Conservation (phyloP, 1,140 invertebrate genomes). For the Scaptodrosophila lebanonensis region DNA sequence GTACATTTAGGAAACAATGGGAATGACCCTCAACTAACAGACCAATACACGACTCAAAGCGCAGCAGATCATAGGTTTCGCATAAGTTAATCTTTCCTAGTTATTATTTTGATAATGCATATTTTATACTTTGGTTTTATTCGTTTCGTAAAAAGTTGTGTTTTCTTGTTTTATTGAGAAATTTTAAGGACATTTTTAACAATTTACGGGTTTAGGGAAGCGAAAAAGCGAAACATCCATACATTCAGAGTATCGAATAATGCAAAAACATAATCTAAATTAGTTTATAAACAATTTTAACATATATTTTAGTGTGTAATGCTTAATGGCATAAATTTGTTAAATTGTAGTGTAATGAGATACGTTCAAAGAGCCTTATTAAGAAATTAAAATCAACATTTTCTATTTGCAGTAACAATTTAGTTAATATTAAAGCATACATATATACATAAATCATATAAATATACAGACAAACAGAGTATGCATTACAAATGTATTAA, state of each 20-base stretch:
- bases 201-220: too few relatives aligned
- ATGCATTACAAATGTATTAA: slow-evolving; percentile 67
- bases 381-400: slow-evolving; percentile 63
- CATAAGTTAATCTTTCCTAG: too few relatives aligned
- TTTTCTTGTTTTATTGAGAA: slow-evolving; percentile 28
- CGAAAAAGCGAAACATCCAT: too few relatives aligned
- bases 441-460: too few relatives aligned
- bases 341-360: slow-evolving; percentile 40
- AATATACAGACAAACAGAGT: too few relatives aligned
- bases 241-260: slow-evolving; percentile 53
- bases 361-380: slow-evolving; percentile 57
- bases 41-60: slow-evolving; percentile 31
- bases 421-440: slow-evolving; percentile 60
- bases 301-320: too few relatives aligned
- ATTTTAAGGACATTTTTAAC: slow-evolving; percentile 38
- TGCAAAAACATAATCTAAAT: slow-evolving; percentile 26
- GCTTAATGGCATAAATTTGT: slow-evolving; percentile 10
- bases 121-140: slow-evolving; percentile 47
- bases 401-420: slow-evolving; percentile 56
- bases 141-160: slow-evolving; percentile 26
- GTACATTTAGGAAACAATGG: slow-evolving; percentile 9
- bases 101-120: too few relatives aligned
- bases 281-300: slow-evolving; percentile 12
- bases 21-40: slow-evolving; percentile 19
- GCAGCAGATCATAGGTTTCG: too few relatives aligned